Base-by-base conservation (phyloP, 1,140 invertebrate genomes). In the Rhopalosiphum maidis region DNA sequence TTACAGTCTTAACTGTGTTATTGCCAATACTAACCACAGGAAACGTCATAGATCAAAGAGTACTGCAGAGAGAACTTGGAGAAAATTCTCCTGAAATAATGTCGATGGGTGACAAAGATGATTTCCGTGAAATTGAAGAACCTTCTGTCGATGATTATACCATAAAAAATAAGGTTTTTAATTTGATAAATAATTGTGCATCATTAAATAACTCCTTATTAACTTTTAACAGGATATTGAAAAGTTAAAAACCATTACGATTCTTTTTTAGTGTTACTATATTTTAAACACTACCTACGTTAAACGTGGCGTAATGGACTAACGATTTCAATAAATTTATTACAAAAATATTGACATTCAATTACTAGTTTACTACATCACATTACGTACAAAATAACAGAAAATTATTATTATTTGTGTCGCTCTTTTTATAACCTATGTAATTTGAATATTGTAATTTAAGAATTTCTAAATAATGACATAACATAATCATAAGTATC, bases 1-100 rank as follows among this genome's bases (percentile, higher is more conserved):
- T 54, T 22, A n/a, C 91, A 0, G n/a, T 92, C 1, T 43, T 83
- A 15, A 43, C 77, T 54, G 77, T n/a, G 25, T 54, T 54, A 18
- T 83, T 93, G 37, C 48, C 82, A 30, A 18, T 11, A 43, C 25
- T 37, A 15, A 43, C 46, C 11, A 41, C 51, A 18, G 91, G 91
- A 4, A 93, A 93, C 37, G 91, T 54, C 54, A 86, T 86, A 41
- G 82, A 86, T 23, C 91, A 55, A 22, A 93, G 82, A 93, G 82
- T 25, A 55, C 35, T 93, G 11, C 91, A 93, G n/a, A 85, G 77
- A 37, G 91, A 93, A 55, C 48, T 93, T 2, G 77, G 82, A 30
- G 91, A 93, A 30, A 93, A n/a, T n/a, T 22, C 68, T 93, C 82
- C 91, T 0, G 91, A 93, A 85, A 55, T 93, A 7, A 55, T 93